phyloP scores from a whole-genome alignment of 2,888 invertebrate species.

The Alentia gelatinosa region DNA sequence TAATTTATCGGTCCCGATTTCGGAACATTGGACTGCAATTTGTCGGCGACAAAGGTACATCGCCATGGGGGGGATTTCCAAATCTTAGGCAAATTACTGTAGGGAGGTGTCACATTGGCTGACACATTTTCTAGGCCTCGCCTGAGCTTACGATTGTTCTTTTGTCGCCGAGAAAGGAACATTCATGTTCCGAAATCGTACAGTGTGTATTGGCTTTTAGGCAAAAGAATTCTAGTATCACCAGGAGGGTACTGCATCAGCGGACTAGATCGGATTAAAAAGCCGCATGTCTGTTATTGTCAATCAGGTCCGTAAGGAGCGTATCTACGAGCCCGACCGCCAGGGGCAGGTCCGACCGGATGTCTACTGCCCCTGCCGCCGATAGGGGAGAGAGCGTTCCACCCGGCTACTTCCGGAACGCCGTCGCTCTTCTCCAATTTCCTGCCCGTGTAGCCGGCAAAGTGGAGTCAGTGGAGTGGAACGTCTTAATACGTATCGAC shows the following conservation, averaged over 20 bases:
- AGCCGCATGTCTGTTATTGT: neutral
- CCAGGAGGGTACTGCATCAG: neutral
- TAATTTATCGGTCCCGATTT: too few species aligned
- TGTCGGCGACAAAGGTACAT: too few species aligned
- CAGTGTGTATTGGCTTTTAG: too few species aligned
- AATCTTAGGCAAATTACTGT: too few species aligned
- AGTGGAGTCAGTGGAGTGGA: neutral
- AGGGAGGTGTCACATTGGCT: too few species aligned
- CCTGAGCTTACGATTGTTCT: too few species aligned
- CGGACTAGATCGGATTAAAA: neutral
- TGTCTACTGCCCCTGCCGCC: neutral
- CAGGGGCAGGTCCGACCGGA: neutral
- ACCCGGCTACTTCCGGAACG: slow-evolving; percentile 6
- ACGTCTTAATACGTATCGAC: neutral
- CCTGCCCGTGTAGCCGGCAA: slow-evolving; percentile 5
- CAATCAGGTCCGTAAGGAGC: slow-evolving; percentile 8
- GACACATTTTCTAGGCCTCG: too few species aligned
- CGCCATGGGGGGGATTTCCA: too few species aligned
- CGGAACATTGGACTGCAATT: too few species aligned
- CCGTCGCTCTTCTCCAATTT: neutral
- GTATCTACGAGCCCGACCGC: neutral
- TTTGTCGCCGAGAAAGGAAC: too few species aligned
- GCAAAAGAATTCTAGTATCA: too few species aligned
- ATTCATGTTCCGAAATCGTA: too few species aligned
- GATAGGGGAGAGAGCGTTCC: neutral